These are phyloP conservation scores for Medauroidea extradentata DNA, from an alignment of 1,140 invertebrate species.

Conservation along the genomic window DNA sequence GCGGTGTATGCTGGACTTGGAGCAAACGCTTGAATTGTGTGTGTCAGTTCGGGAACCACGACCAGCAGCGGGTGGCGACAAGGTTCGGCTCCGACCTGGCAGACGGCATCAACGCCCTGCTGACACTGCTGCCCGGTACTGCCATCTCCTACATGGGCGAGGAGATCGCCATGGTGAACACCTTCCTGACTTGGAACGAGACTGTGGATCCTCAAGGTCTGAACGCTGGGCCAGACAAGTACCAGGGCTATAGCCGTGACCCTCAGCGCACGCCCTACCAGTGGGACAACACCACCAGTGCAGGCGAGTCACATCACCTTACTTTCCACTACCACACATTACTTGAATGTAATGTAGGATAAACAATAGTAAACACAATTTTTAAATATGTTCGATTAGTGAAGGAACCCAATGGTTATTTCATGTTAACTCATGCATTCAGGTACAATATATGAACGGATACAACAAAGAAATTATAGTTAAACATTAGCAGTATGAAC, in stretches of 20 bases:
- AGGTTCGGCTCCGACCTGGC: constrained; percentile 57
- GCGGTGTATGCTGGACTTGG: too few relatives aligned
- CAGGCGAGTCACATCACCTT: too few relatives aligned
- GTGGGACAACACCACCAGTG: constrained; percentile 57
- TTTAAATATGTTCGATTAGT: too few relatives aligned
- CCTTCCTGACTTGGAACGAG: constrained; percentile 45
- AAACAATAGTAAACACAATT: too few relatives aligned
- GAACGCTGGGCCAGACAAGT: constrained; percentile 50
- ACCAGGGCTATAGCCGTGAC: constrained; percentile 54
- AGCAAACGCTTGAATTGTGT: too few relatives aligned
- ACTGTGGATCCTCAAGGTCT: constrained; percentile 54
- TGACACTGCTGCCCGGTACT: constrained; percentile 69
- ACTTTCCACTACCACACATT: too few relatives aligned
- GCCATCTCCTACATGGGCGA: constrained; percentile 79
- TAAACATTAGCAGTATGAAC: too few relatives aligned
- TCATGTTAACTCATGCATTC: too few relatives aligned
- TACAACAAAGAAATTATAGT: too few relatives aligned
- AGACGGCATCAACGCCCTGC: constrained; percentile 70
- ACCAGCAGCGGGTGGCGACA: constrained; percentile 58
- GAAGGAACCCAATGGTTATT: too few relatives aligned
- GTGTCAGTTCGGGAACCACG: constrained; percentile 69
- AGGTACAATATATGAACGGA: too few relatives aligned
- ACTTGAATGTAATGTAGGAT: too few relatives aligned
- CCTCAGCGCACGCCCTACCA: constrained; percentile 68
- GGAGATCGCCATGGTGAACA: constrained; percentile 74